phyloP scores from a whole-genome alignment of 2,113 vertebrate species.

The Gadus macrocephalus region DNA sequence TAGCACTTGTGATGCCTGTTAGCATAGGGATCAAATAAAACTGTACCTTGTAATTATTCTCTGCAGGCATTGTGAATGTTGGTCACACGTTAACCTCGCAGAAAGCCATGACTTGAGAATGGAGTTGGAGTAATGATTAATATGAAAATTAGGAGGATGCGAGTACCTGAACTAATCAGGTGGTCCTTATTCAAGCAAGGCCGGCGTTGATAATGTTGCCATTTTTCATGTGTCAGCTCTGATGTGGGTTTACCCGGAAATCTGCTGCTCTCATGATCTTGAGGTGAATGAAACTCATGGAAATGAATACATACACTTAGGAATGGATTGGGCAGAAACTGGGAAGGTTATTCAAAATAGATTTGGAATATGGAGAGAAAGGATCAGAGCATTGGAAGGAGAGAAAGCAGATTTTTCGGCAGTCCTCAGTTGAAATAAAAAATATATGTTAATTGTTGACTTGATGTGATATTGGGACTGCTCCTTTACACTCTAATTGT shows the following conservation, averaged over 20 bases:
- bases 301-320: slow-evolving; percentile 22
- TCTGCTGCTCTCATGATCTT: slow-evolving; percentile 64
- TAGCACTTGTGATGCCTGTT: slow-evolving; percentile 23
- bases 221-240: slow-evolving; percentile 96
- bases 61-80: slow-evolving; percentile 80
- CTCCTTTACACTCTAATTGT: too few relatives aligned
- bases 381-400: background rate
- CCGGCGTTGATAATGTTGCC: slow-evolving; percentile 90
- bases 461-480: too few relatives aligned
- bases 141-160: slow-evolving; percentile 95
- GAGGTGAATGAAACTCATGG: slow-evolving; percentile 31
- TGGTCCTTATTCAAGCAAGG: slow-evolving; percentile 91
- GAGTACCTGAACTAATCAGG: slow-evolving; percentile 98
- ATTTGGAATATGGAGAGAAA: slow-evolving; percentile 14
- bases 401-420: background rate
- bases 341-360: slow-evolving; percentile 18
- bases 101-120: slow-evolving; percentile 78
- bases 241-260: slow-evolving; percentile 81
- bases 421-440: background rate
- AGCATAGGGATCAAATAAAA: slow-evolving; percentile 57
- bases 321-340: slow-evolving; percentile 23
- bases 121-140: slow-evolving; percentile 92
- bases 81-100: slow-evolving; percentile 81
- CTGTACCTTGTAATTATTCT: slow-evolving; percentile 77
- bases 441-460: too few relatives aligned